Conservation (phyloP, 2,888 invertebrate genomes). For the Trachelus troglodyta region DNA sequence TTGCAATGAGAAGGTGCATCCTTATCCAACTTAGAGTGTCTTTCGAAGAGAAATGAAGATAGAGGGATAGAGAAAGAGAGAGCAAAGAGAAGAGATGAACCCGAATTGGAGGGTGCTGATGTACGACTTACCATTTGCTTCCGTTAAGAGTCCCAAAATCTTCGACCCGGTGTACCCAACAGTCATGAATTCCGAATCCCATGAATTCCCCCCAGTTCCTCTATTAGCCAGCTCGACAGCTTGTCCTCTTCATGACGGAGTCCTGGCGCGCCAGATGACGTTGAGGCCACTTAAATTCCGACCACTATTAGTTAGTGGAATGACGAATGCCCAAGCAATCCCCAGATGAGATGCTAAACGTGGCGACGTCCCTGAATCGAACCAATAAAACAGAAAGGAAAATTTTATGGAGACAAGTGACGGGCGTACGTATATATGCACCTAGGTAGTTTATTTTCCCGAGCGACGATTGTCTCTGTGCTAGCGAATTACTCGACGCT, state of each 20-base stretch:
- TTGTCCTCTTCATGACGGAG: not conserved
- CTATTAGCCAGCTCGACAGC: not conserved
- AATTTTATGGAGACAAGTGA: not conserved
- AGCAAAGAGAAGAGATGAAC: not conserved
- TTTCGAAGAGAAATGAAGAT: not conserved
- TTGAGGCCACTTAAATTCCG: not conserved
- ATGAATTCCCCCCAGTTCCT: not conserved
- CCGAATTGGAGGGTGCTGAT: not conserved
- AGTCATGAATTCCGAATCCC: not conserved
- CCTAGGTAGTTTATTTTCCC: not conserved
- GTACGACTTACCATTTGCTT: not conserved
- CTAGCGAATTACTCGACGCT: not conserved
- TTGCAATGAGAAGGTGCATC: constrained; percentile 26
- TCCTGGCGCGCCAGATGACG: not conserved
- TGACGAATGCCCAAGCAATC: not conserved
- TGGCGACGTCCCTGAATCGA: not conserved
- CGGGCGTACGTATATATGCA: not conserved
- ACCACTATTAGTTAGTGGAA: not conserved
- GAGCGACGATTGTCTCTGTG: not conserved
- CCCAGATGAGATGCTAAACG: not conserved
- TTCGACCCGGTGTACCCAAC: not conserved
- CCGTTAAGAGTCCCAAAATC: not conserved
- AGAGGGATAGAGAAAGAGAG: constrained; percentile 3
- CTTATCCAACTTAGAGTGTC: not conserved
- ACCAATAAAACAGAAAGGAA: not conserved